phyloP scores from a whole-genome alignment of 2,797 vertebrate genomes.

The Mus minutoides region DNA sequence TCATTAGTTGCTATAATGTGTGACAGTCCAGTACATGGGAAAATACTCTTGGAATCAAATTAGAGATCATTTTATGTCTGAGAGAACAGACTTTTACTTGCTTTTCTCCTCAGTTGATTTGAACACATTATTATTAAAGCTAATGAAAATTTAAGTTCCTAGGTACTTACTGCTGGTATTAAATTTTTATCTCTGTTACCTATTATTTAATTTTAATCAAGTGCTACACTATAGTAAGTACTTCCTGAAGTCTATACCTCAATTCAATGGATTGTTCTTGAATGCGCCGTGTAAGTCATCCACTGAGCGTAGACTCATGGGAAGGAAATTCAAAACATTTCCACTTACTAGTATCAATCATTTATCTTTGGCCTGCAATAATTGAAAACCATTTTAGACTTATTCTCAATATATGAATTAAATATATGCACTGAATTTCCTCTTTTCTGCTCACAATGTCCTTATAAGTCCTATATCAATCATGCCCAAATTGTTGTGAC shows the following conservation, averaged over 20 bases:
- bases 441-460: neutral
- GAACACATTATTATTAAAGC: constrained; percentile 73
- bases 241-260: neutral
- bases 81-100: constrained; percentile 61
- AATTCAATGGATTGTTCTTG: neutral
- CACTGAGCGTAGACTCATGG: neutral
- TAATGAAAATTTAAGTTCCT: constrained; percentile 73
- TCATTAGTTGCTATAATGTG: neutral
- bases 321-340: constrained; percentile 55
- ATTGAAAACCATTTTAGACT: neutral
- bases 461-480: accelerated
- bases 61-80: constrained; percentile 16
- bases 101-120: constrained; percentile 53
- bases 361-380: neutral
- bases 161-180: constrained; percentile 68
- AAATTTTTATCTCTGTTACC: constrained; percentile 66
- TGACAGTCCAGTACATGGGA: neutral
- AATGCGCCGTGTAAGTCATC: neutral
- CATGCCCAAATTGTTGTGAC: accelerated
- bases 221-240: neutral
- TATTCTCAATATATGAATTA: constrained; percentile 15
- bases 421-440: neutral
- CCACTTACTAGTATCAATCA: neutral
- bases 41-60: constrained; percentile 49
- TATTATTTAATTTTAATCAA: constrained; percentile 71